phyloP scores from a whole-genome alignment of 2,113 vertebrate genomes.

The Chaetodon auriga region DNA sequence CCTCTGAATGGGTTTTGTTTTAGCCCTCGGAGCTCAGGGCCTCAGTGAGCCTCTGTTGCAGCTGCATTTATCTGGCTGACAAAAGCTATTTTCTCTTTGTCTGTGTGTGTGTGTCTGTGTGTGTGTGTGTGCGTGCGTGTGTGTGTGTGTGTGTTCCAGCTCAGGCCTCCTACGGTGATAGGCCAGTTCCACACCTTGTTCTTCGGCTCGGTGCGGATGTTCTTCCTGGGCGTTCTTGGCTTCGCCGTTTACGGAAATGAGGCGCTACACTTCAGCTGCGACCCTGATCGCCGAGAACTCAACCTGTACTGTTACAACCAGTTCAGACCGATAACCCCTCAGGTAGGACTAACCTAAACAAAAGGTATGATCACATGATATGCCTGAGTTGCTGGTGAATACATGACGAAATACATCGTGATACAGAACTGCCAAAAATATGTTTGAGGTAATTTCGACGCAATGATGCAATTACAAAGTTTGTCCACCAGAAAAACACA shows the following conservation, averaged over 20 bases:
- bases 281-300: slow-evolving; percentile 89
- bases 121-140: slow-evolving; percentile 9
- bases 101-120: slow-evolving; percentile 1
- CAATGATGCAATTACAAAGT: no score
- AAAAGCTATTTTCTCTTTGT: slow-evolving; percentile 57
- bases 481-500: no score
- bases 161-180: slow-evolving; percentile 89
- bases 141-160: slow-evolving; percentile 74
- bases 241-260: slow-evolving; percentile 93
- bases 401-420: no score
- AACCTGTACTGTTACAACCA: slow-evolving; percentile 94
- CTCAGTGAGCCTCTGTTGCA: slow-evolving; percentile 17
- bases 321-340: slow-evolving; percentile 91
- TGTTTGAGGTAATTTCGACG: no score
- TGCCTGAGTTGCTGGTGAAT: no score
- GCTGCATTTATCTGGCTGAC: slow-evolving; percentile 58
- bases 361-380: background rate
- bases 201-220: slow-evolving; percentile 90
- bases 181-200: slow-evolving; percentile 93
- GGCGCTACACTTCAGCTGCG: slow-evolving; percentile 92
- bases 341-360: slow-evolving; percentile 79
- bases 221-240: slow-evolving; percentile 90
- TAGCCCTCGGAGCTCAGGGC: slow-evolving; percentile 43
- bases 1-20: slow-evolving; percentile 52
- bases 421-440: no score